Percentiles rank a stretch among this genome's conserved stretches.
Evolutionary conservation across 37 sponge, comb jelly and placozoan genomes (phyloP).

Genomic region (Aphrocallistes beatrix): DNA sequence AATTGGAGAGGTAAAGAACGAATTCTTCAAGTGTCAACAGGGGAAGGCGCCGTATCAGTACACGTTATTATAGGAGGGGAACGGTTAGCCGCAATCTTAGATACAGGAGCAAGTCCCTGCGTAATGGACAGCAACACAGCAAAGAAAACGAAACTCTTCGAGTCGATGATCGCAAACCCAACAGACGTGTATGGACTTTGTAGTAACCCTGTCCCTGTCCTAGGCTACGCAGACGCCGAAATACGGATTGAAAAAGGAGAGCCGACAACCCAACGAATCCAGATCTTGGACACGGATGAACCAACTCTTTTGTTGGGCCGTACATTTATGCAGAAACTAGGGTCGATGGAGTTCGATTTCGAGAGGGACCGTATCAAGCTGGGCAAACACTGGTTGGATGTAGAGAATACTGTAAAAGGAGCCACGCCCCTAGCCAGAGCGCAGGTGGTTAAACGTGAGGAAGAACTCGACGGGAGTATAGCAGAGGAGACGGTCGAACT

Average conservation of each 20-base stretch:
- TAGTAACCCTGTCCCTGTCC: constrained; percentile 12
- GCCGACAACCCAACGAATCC: constrained; percentile 12
- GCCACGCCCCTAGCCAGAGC: background rate
- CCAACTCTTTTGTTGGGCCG: constrained; percentile 1
- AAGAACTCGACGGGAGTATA: background rate
- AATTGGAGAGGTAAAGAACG: background rate
- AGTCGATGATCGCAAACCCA: background rate
- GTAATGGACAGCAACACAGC: background rate
- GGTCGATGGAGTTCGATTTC: background rate
- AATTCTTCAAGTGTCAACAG: background rate
- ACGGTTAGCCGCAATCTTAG: background rate
- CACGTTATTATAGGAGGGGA: background rate
- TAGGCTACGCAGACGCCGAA: background rate
- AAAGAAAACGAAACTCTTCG: background rate
- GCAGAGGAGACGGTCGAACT: background rate
- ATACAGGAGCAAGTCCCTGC: background rate
- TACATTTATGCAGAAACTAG: constrained; percentile 9
- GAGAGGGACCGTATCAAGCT: background rate
- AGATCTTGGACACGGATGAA: background rate
- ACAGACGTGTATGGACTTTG: background rate
- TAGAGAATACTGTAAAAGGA: background rate
- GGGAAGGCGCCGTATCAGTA: background rate
- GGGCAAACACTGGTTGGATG: background rate
- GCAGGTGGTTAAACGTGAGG: background rate
- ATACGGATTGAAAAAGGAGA: background rate